Evolutionary conservation across 2,888 invertebrate species (phyloP), one percentile per base, ranked within the genome.

Genomic region (Tenthredo amoena): DNA sequence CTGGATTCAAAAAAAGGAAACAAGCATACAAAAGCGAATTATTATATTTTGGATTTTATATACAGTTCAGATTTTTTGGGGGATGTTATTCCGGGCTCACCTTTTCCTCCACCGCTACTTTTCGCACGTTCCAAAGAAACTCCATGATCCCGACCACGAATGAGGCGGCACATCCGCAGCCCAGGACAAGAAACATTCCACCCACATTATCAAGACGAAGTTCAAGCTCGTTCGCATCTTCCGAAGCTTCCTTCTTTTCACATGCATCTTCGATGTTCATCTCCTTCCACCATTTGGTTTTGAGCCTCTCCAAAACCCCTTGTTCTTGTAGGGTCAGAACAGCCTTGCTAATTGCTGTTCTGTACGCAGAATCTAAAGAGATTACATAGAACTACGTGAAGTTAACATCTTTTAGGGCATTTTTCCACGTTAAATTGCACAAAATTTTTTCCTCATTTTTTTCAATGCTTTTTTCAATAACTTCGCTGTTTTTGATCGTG

Each of bases 281-380:
- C 91, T 95, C 94, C 90, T 96, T 96, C 99, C 99, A 99, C 99
- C 99, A 99, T 91, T 97, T 97, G 84, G 96, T 96, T 94, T 99
- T 99, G 83, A 99, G 94, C 86, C 96, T 95, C 77, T 96, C 96
- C 65, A 99, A 94, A 88, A 95, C 95, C 0, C 99, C 98, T 88
- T 96, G 96, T 93, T 99, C 99, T 92, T 99, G 98, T 87, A 99
- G 95, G 93, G 97, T 97, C 31, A 99, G 94, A 68, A 99, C 97
- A 0, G 98, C 98, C 86, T 97, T 97, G 90, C 98, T 99, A 43
- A 99, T 96, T 37, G 96, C 95, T 0, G 97, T 97, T 37, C 97
- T 95, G 91, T 97, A 97, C 0, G 96, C 96, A 0, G 97, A 96
- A 92, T 96, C 97, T 97, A 90, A 31, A 93, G 93, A 85, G 87